Evolutionary conservation across 2,113 vertebrate genomes (phyloP).

Genomic region (Nematolebias whitei): DNA sequence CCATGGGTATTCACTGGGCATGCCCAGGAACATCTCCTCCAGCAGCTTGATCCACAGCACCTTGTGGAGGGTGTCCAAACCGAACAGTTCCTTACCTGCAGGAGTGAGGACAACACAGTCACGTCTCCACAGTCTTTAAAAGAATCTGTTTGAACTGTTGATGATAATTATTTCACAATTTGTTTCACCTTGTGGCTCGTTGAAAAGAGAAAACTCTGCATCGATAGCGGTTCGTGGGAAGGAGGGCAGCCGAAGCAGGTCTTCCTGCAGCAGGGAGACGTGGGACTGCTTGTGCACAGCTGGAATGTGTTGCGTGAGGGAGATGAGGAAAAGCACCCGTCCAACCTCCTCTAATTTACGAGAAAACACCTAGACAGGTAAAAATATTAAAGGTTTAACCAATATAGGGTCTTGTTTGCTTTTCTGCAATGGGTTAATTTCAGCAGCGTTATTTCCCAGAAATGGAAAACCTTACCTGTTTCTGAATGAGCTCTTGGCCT

Average conservation of each 20-base stretch:
- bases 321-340: constrained; percentile 94
- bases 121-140: no score
- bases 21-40: constrained; percentile 98
- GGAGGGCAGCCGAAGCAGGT: constrained; percentile 94
- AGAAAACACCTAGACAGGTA: constrained; percentile 88
- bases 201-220: constrained; percentile 96
- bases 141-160: no score
- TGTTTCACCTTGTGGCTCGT: constrained; percentile 88
- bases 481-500: constrained; percentile 97
- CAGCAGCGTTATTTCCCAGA: background rate
- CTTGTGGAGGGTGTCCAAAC: constrained; percentile 96
- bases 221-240: constrained; percentile 96
- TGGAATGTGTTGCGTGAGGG: constrained; percentile 94
- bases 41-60: constrained; percentile 99
- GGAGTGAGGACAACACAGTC: rapidly evolving
- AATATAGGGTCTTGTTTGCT: background rate
- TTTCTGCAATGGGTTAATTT: background rate
- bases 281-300: constrained; percentile 95
- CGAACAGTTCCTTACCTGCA: constrained; percentile 95
- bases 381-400: background rate
- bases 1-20: constrained; percentile 99
- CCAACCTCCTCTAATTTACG: constrained; percentile 97
- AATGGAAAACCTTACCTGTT: constrained; percentile 79
- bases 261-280: constrained; percentile 96
- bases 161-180: background rate